A percentile compares a stretch with the other conserved stretches of the same genome.
Evolutionary conservation across 2,113 vertebrate genomes (phyloP).

Genomic region (Solea senegalensis): DNA sequence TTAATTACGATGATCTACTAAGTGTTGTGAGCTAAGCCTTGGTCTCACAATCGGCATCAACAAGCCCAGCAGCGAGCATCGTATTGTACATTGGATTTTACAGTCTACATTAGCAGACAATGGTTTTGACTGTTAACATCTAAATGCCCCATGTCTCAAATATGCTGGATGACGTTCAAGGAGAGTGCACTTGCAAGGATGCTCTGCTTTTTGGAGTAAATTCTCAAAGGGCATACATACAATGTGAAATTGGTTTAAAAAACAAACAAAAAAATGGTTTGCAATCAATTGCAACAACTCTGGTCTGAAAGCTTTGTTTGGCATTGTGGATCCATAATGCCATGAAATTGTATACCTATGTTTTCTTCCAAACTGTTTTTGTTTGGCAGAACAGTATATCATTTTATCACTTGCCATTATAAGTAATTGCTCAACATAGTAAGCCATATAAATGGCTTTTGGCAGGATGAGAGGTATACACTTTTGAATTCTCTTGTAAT

Average conservation of each 20-base stretch:
- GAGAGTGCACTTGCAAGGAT: not conserved
- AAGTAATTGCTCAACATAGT: conserved; percentile 66
- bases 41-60: conserved; percentile 41
- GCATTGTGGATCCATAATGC: conserved; percentile 25
- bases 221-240: not conserved
- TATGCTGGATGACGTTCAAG: conserved; percentile 11
- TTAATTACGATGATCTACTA: conserved; percentile 79
- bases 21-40: conserved; percentile 37
- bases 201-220: conserved; percentile 12
- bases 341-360: conserved; percentile 33
- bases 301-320: conserved; percentile 38
- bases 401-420: conserved; percentile 62
- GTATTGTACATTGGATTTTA: conserved; percentile 32
- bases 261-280: not conserved
- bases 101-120: conserved; percentile 5
- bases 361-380: conserved; percentile 40
- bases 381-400: conserved; percentile 50
- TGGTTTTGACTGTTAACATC: conserved; percentile 6
- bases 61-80: not conserved
- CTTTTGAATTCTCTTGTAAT: conserved; percentile 73
- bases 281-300: conserved; percentile 15
- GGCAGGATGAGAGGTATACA: conserved; percentile 66
- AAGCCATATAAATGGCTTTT: conserved; percentile 57
- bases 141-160: not conserved
- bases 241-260: not conserved